phyloP scores from a whole-genome alignment of 2,797 vertebrate genomes.

The Macropodus opercularis region DNA sequence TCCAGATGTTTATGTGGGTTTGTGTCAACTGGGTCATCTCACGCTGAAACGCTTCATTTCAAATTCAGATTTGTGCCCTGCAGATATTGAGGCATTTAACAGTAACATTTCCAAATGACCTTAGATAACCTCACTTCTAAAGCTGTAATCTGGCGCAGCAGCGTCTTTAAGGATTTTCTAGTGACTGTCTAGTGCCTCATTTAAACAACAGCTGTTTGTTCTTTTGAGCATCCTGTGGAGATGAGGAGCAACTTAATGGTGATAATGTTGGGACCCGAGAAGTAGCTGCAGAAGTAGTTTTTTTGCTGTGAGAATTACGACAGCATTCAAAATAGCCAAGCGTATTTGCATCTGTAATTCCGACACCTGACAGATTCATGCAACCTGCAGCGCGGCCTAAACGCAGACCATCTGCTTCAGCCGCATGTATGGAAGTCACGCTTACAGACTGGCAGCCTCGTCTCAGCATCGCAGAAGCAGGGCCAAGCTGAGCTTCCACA shows the following conservation, averaged over 20 bases:
- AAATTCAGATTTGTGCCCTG: constrained; percentile 24
- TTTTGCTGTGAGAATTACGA: constrained; percentile 47
- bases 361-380: constrained; percentile 62
- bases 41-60: constrained; percentile 21
- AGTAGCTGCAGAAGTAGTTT: constrained; percentile 38
- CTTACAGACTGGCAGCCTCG: too few relatives aligned
- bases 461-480: background rate
- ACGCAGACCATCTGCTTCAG: constrained; percentile 60
- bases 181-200: constrained; percentile 23
- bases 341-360: constrained; percentile 66
- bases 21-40: too few relatives aligned
- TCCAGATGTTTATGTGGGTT: too few relatives aligned
- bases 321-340: constrained; percentile 52
- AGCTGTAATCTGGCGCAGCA: constrained; percentile 13
- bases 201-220: constrained; percentile 40
- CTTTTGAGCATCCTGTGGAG: constrained; percentile 45
- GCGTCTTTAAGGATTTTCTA: too few relatives aligned
- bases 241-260: constrained; percentile 45
- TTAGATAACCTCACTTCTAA: constrained; percentile 3
- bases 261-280: constrained; percentile 43
- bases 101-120: constrained; percentile 35
- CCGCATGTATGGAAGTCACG: too few relatives aligned
- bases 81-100: constrained; percentile 21
- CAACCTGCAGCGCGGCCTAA: constrained; percentile 44
- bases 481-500: background rate